Evolutionary conservation across 1,140 invertebrate genomes (phyloP), one percentile per base, ranked within the genome.

Genomic region (Oreohelix idahoensis): DNA sequence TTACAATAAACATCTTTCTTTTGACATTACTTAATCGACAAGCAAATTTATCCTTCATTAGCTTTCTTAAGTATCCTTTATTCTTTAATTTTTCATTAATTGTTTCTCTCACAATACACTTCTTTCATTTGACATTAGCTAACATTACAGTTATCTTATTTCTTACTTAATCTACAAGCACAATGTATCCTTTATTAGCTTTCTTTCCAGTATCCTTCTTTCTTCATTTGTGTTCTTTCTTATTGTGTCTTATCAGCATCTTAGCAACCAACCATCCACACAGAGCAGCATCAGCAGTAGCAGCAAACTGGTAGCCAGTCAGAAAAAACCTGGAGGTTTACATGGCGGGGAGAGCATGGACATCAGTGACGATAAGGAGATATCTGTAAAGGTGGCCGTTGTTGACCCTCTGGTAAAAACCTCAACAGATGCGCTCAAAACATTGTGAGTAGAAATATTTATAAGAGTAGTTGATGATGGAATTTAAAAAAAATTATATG

Each of bases 311-410:
- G 39, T n/a, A 77, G 75, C 45, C 49, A 32, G 29, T 32, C 45
- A 49, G 36, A 79, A 69, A 26, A 69, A 79, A 35, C 1, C 36
- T n/a, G 87, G 87, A 20, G 89, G 89, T 73, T 73, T 89, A n/a
- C 86, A 87, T 86, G 89, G 89, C 74, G 89, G 89, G 1, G 87
- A 86, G 1, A 78, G 81, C 51, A n/a, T 75, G 1, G 70, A 74
- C 0, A 36, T 70, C 84, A 36, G 32, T 80, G 23, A 79, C 75
- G n/a, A 74, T 78, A 32, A 84, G 86, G 38, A 84, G 84, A 35
- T 84, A 13, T 53, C 81, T 29, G 78, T 58, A 10, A 63, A 75
- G 20, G 49, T 66, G 29, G 76, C 42, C 20, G 32, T 36, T 23
- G 35, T 53, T 45, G 69, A 70, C 13, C 63, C 38, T 23, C 17